A percentile compares a stretch with the other conserved stretches of the same genome.
Evolutionary conservation across 2,113 vertebrate genomes (phyloP).

Genomic region (Zootoca vivipara): DNA sequence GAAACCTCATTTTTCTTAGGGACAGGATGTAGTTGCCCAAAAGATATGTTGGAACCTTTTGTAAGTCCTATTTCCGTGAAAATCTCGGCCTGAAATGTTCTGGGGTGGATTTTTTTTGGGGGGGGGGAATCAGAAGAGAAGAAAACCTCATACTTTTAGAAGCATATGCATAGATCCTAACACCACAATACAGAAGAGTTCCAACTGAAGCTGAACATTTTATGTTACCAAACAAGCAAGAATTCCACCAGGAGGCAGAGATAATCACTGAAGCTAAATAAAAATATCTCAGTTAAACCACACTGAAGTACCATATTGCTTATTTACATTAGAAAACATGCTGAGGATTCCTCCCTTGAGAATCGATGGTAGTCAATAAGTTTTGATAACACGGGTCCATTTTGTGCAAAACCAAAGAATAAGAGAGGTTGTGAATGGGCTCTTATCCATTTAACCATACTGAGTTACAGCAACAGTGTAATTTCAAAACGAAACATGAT

Average conservation of each 20-base stretch:
- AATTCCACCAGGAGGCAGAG: not conserved
- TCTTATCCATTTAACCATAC: slow-evolving; percentile 58
- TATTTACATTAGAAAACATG: slow-evolving; percentile 40
- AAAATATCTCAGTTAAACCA: slow-evolving; percentile 22
- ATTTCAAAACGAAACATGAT: slow-evolving; percentile 73
- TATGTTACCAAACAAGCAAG: slow-evolving; percentile 1
- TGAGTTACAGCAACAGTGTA: slow-evolving; percentile 57
- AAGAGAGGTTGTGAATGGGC: slow-evolving; percentile 46
- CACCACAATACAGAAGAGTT: not conserved
- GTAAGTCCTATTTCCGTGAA: not conserved
- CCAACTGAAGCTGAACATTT: slow-evolving; percentile 15
- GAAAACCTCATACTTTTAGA: not conserved
- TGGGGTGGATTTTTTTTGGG: too few relatives aligned
- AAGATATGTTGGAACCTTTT: not conserved
- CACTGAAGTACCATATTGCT: slow-evolving; percentile 31
- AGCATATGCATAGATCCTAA: not conserved
- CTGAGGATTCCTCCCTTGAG: slow-evolving; percentile 25
- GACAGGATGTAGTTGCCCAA: not conserved
- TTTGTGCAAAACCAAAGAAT: slow-evolving; percentile 48
- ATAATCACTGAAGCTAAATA: not conserved
- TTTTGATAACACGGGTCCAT: slow-evolving; percentile 40
- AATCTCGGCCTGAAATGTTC: not conserved
- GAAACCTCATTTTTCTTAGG: not conserved
- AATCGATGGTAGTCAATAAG: slow-evolving; percentile 45
- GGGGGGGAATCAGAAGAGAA: not conserved